phyloP scores from a whole-genome alignment of 2,888 invertebrate species.

The Leptura quadrifasciata region DNA sequence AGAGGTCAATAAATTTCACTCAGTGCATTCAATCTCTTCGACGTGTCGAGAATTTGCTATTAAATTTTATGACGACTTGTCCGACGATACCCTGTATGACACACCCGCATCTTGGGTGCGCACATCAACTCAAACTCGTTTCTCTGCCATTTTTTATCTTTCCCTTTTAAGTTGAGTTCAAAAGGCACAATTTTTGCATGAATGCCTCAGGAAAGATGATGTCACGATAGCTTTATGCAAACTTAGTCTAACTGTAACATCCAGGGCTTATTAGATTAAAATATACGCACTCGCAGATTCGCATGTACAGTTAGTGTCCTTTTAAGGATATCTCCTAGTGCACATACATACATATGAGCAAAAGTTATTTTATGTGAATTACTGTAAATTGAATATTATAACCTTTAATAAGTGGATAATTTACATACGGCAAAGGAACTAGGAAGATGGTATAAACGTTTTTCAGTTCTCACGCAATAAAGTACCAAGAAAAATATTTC shows the following conservation, averaged over 20 bases:
- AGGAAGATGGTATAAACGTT: neutral
- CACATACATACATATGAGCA: constrained; percentile 13
- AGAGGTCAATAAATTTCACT: constrained; percentile 10
- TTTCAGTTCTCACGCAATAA: constrained; percentile 31
- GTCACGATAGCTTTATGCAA: constrained; percentile 33
- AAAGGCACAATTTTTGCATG: constrained; percentile 26
- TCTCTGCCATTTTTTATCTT: constrained; percentile 10
- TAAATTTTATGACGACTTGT: constrained; percentile 21
- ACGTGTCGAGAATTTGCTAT: constrained; percentile 8
- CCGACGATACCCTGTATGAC: constrained; percentile 22
- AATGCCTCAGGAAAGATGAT: constrained; percentile 29
- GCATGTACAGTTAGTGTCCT: constrained; percentile 31
- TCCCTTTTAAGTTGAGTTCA: constrained; percentile 26
- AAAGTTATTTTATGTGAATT: constrained; percentile 32
- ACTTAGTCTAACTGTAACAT: constrained; percentile 35
- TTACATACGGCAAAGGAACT: neutral
- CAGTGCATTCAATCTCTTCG: neutral
- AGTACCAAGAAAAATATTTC: neutral
- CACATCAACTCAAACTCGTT: constrained; percentile 11
- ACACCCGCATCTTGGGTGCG: constrained; percentile 20
- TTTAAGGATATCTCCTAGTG: constrained; percentile 32
- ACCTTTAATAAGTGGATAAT: constrained; percentile 29
- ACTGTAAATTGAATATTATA: constrained; percentile 34
- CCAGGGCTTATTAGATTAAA: constrained; percentile 35
- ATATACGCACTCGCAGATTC: constrained; percentile 25